Conservation (phyloP, 2,888 invertebrate species). For the Napeogenes inachia region DNA sequence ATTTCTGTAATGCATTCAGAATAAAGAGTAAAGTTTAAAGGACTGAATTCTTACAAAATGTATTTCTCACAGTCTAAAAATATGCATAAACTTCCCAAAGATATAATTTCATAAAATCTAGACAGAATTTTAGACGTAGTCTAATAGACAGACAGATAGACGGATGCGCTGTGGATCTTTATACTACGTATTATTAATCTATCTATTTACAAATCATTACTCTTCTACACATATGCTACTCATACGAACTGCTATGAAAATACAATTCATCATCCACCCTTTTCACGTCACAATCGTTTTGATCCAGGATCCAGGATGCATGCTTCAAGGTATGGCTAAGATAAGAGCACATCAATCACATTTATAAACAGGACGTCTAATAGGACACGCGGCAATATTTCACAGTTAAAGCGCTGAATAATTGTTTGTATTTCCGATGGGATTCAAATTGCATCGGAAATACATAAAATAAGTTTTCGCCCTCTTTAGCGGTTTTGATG, state of each 20-base stretch:
- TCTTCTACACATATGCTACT: conserved; percentile 3
- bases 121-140: too few species aligned
- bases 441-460: background rate
- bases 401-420: conserved; percentile 46
- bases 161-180: too few species aligned
- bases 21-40: too few species aligned
- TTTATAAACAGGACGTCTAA: conserved; percentile 31
- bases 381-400: conserved; percentile 43
- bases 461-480: background rate
- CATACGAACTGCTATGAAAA: conserved; percentile 17
- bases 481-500: too few species aligned
- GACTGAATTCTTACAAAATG: too few species aligned
- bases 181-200: background rate
- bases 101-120: too few species aligned
- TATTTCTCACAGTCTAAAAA: too few species aligned
- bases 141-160: background rate
- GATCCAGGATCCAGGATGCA: background rate
- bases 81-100: too few species aligned
- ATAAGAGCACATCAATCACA: conserved; percentile 71
- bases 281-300: conserved; percentile 7
- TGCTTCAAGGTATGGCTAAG: conserved; percentile 35
- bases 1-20: too few species aligned
- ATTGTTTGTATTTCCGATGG: conserved; percentile 34
- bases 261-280: conserved; percentile 25
- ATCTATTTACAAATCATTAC: conserved; percentile 6